These are phyloP conservation scores for Coregonus clupeaformis DNA, from an alignment of 2,113 vertebrate genomes.

Conservation along the genomic window DNA sequence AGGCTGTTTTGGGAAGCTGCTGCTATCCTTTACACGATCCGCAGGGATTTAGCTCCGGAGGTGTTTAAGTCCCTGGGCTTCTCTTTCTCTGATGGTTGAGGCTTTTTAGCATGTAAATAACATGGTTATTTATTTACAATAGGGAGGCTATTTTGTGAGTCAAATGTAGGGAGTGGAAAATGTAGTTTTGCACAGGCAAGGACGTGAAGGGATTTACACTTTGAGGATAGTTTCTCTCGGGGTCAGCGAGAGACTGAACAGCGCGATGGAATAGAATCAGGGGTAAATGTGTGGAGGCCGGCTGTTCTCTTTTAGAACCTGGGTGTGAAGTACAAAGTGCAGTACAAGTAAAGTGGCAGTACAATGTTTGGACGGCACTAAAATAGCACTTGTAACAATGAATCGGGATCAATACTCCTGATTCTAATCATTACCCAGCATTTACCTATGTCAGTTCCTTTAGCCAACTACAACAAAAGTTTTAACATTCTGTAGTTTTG, in stretches of 20 bases:
- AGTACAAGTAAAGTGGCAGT: neutral
- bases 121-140: constrained; percentile 20
- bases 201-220: constrained; percentile 36
- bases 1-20: constrained; percentile 17
- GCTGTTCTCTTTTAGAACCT: neutral
- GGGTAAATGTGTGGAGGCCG: neutral
- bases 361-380: neutral
- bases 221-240: constrained; percentile 13
- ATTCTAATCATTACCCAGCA: no score
- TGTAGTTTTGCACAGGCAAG: constrained; percentile 27
- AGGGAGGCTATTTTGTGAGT: constrained; percentile 43
- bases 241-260: constrained; percentile 25
- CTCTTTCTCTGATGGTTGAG: constrained; percentile 11
- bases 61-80: constrained; percentile 11
- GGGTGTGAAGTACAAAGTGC: no score
- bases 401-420: no score
- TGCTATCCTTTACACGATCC: constrained; percentile 22
- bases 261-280: neutral
- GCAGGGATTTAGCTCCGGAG: constrained; percentile 33
- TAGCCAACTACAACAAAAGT: neutral
- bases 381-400: neutral
- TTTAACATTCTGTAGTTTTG: neutral
- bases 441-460: neutral
- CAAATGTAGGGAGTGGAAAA: constrained; percentile 36
- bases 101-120: constrained; percentile 47